Percentiles rank a stretch among this genome's conserved stretches.
phyloP scores from a whole-genome alignment of 2,113 vertebrate species.

The Chascanopsetta lugubris region DNA sequence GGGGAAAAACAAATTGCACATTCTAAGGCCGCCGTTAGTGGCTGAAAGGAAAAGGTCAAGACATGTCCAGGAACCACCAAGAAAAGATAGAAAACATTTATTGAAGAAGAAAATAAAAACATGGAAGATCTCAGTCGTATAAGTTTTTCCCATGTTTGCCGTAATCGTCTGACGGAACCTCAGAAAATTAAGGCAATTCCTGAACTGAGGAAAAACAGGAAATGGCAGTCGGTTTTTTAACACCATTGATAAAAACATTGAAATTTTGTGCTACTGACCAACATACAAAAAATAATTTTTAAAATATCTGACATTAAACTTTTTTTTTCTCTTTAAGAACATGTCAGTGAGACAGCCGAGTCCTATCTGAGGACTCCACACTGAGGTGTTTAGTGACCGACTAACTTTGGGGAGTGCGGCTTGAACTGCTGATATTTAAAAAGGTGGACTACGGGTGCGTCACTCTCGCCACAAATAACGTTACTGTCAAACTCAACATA shows the following conservation, averaged over 20 bases:
- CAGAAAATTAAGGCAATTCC: constrained; percentile 83
- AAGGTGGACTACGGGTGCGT: constrained; percentile 65
- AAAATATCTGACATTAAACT: constrained; percentile 70
- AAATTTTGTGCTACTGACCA: constrained; percentile 82
- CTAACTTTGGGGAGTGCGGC: constrained; percentile 56
- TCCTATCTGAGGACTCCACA: constrained; percentile 37
- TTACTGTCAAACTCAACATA: constrained; percentile 57
- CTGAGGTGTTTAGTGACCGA: constrained; percentile 46
- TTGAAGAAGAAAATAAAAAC: constrained; percentile 71
- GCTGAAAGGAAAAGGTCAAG: constrained; percentile 56
- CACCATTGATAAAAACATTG: constrained; percentile 73
- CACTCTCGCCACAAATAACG: constrained; percentile 69
- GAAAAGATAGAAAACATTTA: constrained; percentile 64
- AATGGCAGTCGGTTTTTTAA: constrained; percentile 73
- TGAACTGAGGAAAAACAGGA: constrained; percentile 76
- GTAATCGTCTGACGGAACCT: constrained; percentile 45
- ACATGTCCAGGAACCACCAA: constrained; percentile 55
- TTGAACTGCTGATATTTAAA: constrained; percentile 56
- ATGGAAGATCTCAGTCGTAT: constrained; percentile 68
- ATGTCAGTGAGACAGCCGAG: constrained; percentile 45
- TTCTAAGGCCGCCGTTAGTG: constrained; percentile 43
- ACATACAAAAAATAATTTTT: constrained; percentile 77
- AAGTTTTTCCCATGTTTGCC: constrained; percentile 34
- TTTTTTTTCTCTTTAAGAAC: constrained; percentile 54
- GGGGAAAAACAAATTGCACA: constrained; percentile 35